Evolutionary conservation across 2,797 vertebrate species (phyloP), one percentile per base, ranked within the genome.

Genomic region (Halcyon chelicuti): DNA sequence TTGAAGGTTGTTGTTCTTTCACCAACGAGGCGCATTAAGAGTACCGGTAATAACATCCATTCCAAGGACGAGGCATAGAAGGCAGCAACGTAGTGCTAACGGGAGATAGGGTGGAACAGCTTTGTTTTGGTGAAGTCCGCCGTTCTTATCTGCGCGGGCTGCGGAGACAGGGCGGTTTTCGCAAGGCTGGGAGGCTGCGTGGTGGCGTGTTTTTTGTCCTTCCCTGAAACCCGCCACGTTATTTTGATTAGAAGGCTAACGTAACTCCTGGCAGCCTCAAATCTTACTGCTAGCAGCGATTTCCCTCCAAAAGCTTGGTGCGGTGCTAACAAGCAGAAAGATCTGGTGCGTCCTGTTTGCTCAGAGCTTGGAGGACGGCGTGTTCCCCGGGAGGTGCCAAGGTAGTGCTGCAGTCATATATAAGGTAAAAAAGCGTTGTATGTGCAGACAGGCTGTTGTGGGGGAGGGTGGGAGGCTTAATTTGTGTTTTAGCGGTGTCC

Each of bases 151-250:
- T 78, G 66, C 2, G 2, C 4, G 85, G 84, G 85, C 68, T 91
- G 94, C 90, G 82, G 81, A 93, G 74, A 10, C 10, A 2, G 91
- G 74, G 81, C 83, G 37, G 81, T 33, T 86, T 75, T 61, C 87
- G 26, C 42, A 19, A 80, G 82, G 35, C 52, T 73, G 2, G 49
- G 75, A 91, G 88, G 81, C 91, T 75, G 62, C 12, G 1, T n/a
- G 81, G 94, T 87, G 81, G 75, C 78, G n/a, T 86, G 78, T 61
- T 88, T 93, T 79, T 52, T 95, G 95, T 94, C 81, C 91, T 89
- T 46, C 55, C 4, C 49, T 39, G 65, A 78, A 91, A 84, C 42
- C 62, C 9, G 5, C 75, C 47, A 18, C 10, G 18, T 86, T 90
- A 44, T 44, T 93, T 63, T 62, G 92, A 94, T 93, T 93, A 88